Evolutionary conservation across 1,140 invertebrate genomes (phyloP).

Genomic region (Lepeophtheirus salmonis): DNA sequence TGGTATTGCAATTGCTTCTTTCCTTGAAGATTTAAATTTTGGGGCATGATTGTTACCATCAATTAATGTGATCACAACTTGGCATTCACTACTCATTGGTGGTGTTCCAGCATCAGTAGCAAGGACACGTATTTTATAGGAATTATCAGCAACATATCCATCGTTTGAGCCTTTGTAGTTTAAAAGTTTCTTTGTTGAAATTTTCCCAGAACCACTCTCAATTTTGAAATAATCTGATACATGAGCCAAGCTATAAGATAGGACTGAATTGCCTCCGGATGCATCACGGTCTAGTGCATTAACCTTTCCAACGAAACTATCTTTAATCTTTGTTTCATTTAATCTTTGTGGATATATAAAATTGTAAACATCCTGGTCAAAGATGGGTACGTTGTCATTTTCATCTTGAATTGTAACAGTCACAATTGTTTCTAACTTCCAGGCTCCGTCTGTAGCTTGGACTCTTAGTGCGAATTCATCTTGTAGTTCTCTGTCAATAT

Average conservation of each 20-base stretch:
- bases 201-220: constrained; percentile 68
- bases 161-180: constrained; percentile 53
- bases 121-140: constrained; percentile 58
- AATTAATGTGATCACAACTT: constrained; percentile 67
- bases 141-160: constrained; percentile 62
- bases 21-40: constrained; percentile 40
- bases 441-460: constrained; percentile 63
- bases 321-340: constrained; percentile 47
- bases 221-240: constrained; percentile 75
- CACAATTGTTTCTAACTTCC: constrained; percentile 64
- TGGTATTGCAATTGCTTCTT: constrained; percentile 50
- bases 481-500: constrained; percentile 65
- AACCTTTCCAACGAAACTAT: constrained; percentile 68
- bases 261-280: constrained; percentile 76
- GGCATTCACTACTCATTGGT: constrained; percentile 59
- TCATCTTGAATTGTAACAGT: constrained; percentile 74
- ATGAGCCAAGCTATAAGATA: constrained; percentile 72
- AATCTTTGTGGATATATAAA: constrained; percentile 30
- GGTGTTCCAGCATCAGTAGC: constrained; percentile 84
- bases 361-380: constrained; percentile 62
- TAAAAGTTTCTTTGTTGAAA: constrained; percentile 61
- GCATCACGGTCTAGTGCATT: constrained; percentile 71
- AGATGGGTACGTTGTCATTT: constrained; percentile 82
- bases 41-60: constrained; percentile 76
- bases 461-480: constrained; percentile 78